These are phyloP conservation scores for Ariolimax columbianus DNA, from an alignment of 2,888 invertebrate genomes.

Conservation along the genomic window DNA sequence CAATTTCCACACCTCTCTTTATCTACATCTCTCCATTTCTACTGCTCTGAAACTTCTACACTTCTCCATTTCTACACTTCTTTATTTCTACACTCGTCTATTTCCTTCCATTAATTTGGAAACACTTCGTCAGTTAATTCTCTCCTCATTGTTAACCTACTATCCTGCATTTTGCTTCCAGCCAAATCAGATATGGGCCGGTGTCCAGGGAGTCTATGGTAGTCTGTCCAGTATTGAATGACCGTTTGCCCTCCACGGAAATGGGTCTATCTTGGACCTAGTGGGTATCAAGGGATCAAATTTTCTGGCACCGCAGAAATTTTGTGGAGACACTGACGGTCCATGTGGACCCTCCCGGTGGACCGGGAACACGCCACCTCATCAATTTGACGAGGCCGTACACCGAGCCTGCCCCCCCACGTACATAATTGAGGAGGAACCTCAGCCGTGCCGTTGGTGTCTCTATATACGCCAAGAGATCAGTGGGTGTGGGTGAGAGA, in stretches of 20 bases:
- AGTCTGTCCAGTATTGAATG: not conserved
- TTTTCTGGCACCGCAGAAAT: conserved; percentile 33
- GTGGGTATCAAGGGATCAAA: conserved; percentile 16
- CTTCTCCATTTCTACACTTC: too few species aligned
- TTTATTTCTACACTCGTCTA: too few species aligned
- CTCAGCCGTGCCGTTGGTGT: conserved; percentile 16
- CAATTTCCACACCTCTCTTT: too few species aligned
- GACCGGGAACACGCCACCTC: conserved; percentile 34
- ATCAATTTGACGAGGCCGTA: conserved; percentile 44
- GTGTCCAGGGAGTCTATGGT: not conserved
- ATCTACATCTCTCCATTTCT: not conserved
- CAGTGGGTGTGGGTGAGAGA: not conserved
- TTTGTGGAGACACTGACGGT: conserved; percentile 26
- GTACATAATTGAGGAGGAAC: conserved; percentile 49
- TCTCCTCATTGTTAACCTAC: not conserved
- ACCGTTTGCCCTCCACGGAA: not conserved
- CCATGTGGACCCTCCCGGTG: conserved; percentile 17
- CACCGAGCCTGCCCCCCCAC: not conserved
- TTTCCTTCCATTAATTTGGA: too few species aligned
- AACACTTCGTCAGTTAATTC: not conserved
- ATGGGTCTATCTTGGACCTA: conserved; percentile 28
- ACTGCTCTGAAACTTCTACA: too few species aligned
- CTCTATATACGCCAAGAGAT: not conserved
- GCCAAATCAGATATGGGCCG: not conserved
- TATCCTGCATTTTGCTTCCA: not conserved